Evolutionary conservation across 2,888 invertebrate species (phyloP).

Genomic region (Theodoxus fluviatilis): DNA sequence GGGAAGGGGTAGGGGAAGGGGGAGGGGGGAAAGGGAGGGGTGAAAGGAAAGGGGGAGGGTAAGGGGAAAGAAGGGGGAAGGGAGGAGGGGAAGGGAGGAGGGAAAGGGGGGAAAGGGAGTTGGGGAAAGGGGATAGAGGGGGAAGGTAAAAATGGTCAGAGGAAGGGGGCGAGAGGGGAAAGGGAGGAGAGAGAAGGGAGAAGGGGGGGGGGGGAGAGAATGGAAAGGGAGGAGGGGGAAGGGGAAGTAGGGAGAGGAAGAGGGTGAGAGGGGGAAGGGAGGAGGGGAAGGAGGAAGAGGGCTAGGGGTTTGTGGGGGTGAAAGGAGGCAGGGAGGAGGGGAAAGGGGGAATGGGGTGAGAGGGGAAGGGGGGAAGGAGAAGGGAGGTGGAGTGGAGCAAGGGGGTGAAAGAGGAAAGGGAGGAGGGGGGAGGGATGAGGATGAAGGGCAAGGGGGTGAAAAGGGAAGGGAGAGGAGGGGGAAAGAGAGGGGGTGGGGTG

Average conservation of each 20-base stretch:
- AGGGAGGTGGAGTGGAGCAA: conserved; percentile 19
- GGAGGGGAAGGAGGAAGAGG: neutral
- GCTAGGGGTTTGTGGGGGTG: neutral
- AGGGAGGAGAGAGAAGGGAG: neutral
- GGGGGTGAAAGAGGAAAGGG: conserved; percentile 6
- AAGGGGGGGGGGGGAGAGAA: neutral
- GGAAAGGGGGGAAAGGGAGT: neutral
- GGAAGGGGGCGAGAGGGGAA: neutral
- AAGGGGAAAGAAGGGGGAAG: neutral
- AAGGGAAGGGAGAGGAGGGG: neutral
- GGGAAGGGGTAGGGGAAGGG: neutral
- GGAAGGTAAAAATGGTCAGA: neutral
- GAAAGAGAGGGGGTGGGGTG: neutral
- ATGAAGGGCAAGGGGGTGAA: neutral
- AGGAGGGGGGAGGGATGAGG: neutral
- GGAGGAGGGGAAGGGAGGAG: no score
- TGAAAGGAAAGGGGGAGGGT: neutral
- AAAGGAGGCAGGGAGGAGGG: conserved; percentile 7
- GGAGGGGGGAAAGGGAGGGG: neutral
- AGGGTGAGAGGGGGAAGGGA: neutral
- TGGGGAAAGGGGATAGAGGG: neutral
- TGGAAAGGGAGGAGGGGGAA: neutral
- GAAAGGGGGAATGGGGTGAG: conserved; percentile 1
- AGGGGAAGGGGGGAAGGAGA: neutral
- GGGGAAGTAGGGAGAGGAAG: neutral